Percentiles rank a stretch among this genome's conserved stretches.
phyloP scores from a whole-genome alignment of 2,888 invertebrate genomes.

The Caenorhabditis plicata region DNA sequence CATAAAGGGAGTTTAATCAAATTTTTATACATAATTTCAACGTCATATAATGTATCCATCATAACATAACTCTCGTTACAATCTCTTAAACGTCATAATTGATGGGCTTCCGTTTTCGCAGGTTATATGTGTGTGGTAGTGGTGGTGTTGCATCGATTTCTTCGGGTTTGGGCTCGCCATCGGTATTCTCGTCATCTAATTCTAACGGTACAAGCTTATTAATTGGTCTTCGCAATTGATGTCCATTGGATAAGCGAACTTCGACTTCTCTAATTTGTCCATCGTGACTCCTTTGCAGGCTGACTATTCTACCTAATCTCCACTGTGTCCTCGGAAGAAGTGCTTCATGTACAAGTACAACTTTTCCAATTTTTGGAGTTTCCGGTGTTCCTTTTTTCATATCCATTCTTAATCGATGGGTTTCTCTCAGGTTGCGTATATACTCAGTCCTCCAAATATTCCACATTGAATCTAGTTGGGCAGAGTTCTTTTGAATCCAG shows the following conservation, averaged over 20 bases:
- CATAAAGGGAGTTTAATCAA: no score
- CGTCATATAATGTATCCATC: no score
- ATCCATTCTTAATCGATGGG: constrained; percentile 9
- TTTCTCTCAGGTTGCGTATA: constrained; percentile 9
- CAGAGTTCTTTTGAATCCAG: constrained; percentile 7
- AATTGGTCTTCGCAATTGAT: not conserved
- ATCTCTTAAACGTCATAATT: no score
- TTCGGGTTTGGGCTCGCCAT: not conserved
- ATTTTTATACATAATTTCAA: no score
- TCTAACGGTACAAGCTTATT: constrained; percentile 9
- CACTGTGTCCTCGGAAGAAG: constrained; percentile 11
- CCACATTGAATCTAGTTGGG: constrained; percentile 8
- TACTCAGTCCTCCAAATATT: constrained; percentile 9
- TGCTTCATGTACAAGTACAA: constrained; percentile 13
- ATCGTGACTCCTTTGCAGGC: not conserved
- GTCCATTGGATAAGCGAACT: not conserved
- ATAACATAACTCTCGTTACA: no score
- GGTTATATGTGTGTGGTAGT: no score
- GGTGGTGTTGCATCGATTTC: not conserved
- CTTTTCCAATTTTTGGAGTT: constrained; percentile 3
- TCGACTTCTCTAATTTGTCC: constrained; percentile 16
- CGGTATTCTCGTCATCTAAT: not conserved
- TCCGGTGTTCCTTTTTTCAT: not conserved
- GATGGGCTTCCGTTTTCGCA: not conserved
- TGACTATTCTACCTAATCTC: constrained; percentile 7